phyloP scores from a whole-genome alignment of 2,797 vertebrate species.

The Silurus aristotelis region DNA sequence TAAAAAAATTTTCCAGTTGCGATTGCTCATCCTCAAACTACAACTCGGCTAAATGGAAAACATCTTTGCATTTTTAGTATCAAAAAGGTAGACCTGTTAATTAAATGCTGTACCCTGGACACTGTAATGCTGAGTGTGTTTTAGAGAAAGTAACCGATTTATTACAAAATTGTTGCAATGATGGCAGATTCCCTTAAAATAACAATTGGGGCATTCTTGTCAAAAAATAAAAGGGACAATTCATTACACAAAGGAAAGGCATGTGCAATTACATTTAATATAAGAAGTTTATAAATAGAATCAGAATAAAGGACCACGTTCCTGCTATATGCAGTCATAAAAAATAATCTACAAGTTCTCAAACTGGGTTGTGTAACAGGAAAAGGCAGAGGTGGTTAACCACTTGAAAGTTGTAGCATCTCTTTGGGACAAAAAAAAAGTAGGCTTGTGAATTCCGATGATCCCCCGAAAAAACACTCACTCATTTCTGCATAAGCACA shows the following conservation, averaged over 20 bases:
- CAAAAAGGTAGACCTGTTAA: background rate
- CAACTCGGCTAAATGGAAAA: background rate
- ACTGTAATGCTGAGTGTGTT: background rate
- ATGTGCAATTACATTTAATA: background rate
- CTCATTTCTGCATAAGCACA: background rate
- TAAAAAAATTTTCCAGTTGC: background rate
- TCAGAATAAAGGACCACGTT: background rate
- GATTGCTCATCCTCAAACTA: background rate
- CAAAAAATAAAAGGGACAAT: background rate
- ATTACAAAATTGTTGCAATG: background rate
- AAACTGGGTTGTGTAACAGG: slow-evolving; percentile 3
- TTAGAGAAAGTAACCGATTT: background rate
- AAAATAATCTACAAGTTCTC: background rate
- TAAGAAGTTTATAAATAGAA: background rate
- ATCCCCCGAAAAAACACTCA: background rate
- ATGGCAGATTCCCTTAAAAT: background rate
- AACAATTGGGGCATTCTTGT: background rate
- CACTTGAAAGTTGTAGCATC: slow-evolving; percentile 1
- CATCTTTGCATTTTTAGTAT: background rate
- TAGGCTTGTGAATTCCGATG: background rate
- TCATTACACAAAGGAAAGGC: background rate
- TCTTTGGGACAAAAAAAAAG: background rate
- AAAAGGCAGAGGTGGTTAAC: slow-evolving; percentile 21
- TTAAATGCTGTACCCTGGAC: background rate
- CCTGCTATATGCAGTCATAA: background rate